Base-by-base conservation (phyloP, 1,140 invertebrate species). In the Diprion similis region DNA sequence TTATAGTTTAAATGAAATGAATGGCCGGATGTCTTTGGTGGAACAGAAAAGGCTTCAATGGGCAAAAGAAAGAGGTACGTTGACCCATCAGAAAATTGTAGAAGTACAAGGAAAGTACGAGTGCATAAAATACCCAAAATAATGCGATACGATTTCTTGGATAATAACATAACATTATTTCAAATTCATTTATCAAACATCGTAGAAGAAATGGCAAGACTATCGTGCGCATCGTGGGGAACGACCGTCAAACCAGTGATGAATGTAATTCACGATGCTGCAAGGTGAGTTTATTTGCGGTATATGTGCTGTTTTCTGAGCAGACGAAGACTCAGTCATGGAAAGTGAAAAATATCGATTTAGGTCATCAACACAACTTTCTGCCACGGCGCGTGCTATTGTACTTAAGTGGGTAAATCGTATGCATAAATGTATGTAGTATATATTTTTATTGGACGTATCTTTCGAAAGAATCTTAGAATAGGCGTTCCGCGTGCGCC, bases 31-130 rank as follows among this genome's bases (percentile, higher is more conserved):
- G 66, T 92, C 92, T 67, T 85, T 94, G 76, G 85, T 94, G 74
- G 92, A 94, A 85, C 91, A 92, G 83, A 94, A 94, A 84, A 92
- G 91, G 84, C 87, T 91, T 74, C 93, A 94, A 89, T 94, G 93
- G 93, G 93, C 92, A 71, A 89, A 88, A 82, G 93, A 94, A 88
- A 90, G 90, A 90, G 93, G 93, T 94, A 89, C 75, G 82, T 80
- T 51, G 19, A 17, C n/a, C 51, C 51, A 13, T 15, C 51, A 59
- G 11, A 0, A 59, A 59, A 15, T 59, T 59, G 8, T 64, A 13
- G 6, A 9, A 59, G 24, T 37, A 37, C 24, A 37, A 37, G 24
- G 24, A 37, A 6, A 37, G 24, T 37, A 37, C 24, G 24, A 37
- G 24, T 37, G 6, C 24, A 6, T 37, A 37, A 6, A 37, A 6